Evolutionary conservation across 2,888 invertebrate genomes (phyloP), one percentile per base, ranked within the genome.

Genomic region (Apamea crenata): DNA sequence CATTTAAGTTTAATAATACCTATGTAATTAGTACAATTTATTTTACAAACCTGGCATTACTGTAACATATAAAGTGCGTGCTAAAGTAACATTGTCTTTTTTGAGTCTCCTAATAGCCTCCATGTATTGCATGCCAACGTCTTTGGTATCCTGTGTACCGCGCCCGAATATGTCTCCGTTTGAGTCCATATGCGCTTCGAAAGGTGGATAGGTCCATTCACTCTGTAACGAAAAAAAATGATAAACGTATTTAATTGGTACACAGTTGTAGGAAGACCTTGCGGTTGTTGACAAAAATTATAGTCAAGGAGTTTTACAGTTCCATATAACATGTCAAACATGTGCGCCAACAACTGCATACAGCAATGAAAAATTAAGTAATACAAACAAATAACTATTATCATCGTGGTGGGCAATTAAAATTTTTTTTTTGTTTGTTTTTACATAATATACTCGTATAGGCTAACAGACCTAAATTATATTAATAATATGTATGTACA

Each of bases 191-290:
- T 98, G 97, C 0, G 98, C 99, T 75, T 97, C 97, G 94, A 99
- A 99, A 2, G 99, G 99, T 50, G 98, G 98, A 94, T 98, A 97
- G 0, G 97, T 98, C 99, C 99, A 99, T 91, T 98, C 97, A 56
- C 98, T 98, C 98, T 98, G 88, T 40, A 95, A 85, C 1, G 21
- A 56, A 74, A 74, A 32, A 78, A 44, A 68, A 21, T 29, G 44
- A 36, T 29, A 2, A n/a, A 61, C 25, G 53, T 36, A 29, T 56
- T 56, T 56, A 56, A 25, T 56, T 8, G 1, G 16, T 59, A 40
- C 18, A 67, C 29, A 16, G 25, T 21, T 25, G 7, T 59, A 29
- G 12, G 44, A 44, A 40, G 32, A 21, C 25, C 14, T 32, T 44
- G n/a, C 5, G 25, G 6, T 36, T 73, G 73, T 50, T 50, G 29